These are phyloP conservation scores for Microcebus lehilahytsara DNA, from an alignment of 2,113 vertebrate species.

Conservation along the genomic window DNA sequence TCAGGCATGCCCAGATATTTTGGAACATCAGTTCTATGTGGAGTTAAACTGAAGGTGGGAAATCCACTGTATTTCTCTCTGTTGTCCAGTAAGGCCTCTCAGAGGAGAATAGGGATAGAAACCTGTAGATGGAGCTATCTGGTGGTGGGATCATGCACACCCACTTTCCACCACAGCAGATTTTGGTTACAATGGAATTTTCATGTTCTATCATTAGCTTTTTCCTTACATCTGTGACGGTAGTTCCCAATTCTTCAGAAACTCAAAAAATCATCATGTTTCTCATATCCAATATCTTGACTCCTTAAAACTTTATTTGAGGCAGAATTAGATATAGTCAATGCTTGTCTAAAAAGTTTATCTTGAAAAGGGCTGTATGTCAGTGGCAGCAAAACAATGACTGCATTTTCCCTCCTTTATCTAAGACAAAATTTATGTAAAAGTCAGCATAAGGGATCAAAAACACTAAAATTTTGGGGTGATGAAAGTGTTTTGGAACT, in stretches of 20 bases:
- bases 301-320: neutral
- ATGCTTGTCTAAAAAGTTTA: neutral
- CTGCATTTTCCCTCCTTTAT: neutral
- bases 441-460: neutral
- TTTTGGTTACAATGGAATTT: neutral
- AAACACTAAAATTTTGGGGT: neutral
- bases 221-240: neutral
- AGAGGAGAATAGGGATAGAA: too few species aligned
- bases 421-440: neutral
- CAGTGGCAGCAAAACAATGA: neutral
- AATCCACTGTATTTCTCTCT: neutral
- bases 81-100: neutral
- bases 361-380: neutral
- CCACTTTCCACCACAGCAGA: fast-evolving
- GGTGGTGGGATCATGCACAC: too few species aligned
- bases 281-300: neutral
- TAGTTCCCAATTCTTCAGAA: neutral
- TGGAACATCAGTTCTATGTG: neutral
- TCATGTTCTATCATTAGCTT: neutral
- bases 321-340: neutral
- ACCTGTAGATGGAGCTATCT: fast-evolving
- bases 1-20: neutral
- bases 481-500: neutral
- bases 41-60: neutral
- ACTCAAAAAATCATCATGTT: neutral